Evolutionary conservation across 2,888 invertebrate genomes (phyloP).

Genomic region (Campoplex capitator): DNA sequence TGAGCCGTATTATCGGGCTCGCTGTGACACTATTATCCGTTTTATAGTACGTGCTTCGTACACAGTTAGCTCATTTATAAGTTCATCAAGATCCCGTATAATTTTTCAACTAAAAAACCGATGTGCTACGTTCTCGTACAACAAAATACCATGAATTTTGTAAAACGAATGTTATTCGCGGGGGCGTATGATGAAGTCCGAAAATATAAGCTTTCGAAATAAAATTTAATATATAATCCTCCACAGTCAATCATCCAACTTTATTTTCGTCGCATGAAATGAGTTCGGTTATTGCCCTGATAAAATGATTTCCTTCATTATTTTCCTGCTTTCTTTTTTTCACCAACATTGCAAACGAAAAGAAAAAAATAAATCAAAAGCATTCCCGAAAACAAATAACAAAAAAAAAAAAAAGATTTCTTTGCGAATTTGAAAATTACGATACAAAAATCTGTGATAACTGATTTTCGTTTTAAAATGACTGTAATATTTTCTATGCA

Average conservation of each 20-base stretch:
- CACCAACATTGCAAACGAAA: too few relatives aligned
- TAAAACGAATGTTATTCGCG: neutral
- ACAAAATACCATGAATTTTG: neutral
- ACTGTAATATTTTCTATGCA: too few relatives aligned
- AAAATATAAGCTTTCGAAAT: neutral
- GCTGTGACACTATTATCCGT: slow-evolving; percentile 47
- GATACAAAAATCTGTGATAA: too few relatives aligned
- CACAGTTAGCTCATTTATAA: slow-evolving; percentile 57
- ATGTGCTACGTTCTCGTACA: neutral
- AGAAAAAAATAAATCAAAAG: too few relatives aligned
- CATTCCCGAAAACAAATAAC: neutral
- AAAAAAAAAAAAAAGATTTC: neutral
- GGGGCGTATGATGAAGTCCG: neutral
- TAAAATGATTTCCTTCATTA: neutral
- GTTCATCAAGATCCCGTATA: slow-evolving; percentile 15
- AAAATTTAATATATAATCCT: neutral
- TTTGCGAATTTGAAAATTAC: too few relatives aligned
- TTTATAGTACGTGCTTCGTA: slow-evolving; percentile 10
- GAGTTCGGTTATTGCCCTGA: neutral
- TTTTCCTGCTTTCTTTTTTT: neutral
- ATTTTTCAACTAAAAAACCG: slow-evolving; percentile 24
- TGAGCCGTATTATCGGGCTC: slow-evolving; percentile 68
- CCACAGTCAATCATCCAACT: neutral
- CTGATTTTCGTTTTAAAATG: too few relatives aligned
- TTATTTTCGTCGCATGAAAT: neutral